A percentile compares a stretch with the other conserved stretches of the same genome.
phyloP scores from a whole-genome alignment of 2,797 vertebrate species.

The Chelidonichthys spinosus region DNA sequence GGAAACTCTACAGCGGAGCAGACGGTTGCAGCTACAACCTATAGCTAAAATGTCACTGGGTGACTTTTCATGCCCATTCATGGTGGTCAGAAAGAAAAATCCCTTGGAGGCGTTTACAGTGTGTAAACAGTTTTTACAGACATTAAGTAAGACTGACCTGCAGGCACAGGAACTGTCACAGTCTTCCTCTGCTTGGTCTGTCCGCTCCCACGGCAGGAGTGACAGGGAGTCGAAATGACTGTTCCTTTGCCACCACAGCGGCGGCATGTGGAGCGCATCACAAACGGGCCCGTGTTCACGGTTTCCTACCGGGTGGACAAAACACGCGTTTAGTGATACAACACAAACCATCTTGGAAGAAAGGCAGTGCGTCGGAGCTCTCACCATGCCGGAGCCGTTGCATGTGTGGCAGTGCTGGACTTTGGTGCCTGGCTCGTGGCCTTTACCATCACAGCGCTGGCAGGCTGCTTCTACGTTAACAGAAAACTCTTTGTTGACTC shows the following conservation, averaged over 20 bases:
- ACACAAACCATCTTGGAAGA: neutral
- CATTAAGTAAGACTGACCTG: slow-evolving; percentile 83
- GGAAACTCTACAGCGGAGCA: neutral
- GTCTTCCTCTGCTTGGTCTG: slow-evolving; percentile 94
- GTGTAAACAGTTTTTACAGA: neutral
- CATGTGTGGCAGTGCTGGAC: slow-evolving; percentile 93
- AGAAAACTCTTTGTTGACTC: slow-evolving; percentile 95
- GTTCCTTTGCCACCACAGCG: slow-evolving; percentile 92
- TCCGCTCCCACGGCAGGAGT: slow-evolving; percentile 88
- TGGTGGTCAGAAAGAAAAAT: neutral
- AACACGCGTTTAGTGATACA: neutral
- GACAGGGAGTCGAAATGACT: slow-evolving; percentile 89
- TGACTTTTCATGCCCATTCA: slow-evolving; percentile 1
- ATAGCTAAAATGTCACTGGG: neutral
- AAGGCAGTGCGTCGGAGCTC: slow-evolving; percentile 5
- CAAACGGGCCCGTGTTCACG: slow-evolving; percentile 95
- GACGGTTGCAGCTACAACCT: neutral
- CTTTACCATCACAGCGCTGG: slow-evolving; percentile 90
- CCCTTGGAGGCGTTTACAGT: neutral
- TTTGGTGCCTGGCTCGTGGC: slow-evolving; percentile 93
- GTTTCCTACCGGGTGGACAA: slow-evolving; percentile 87
- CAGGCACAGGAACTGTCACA: slow-evolving; percentile 94
- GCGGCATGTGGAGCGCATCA: slow-evolving; percentile 97
- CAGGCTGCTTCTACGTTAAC: slow-evolving; percentile 90
- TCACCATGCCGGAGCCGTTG: slow-evolving; percentile 95